These are phyloP conservation scores for Apis mellifera DNA, from an alignment of 1,140 invertebrate species.

Conservation along the genomic window Amel_HAv3.1 CM009942.2:4785001-4785500, in stretches of 20 bases:
- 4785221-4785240: conserved; percentile 39
- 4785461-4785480: too few species aligned
- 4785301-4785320: too few species aligned
- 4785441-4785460: too few species aligned
- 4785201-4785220: conserved; percentile 43
- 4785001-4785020: too few species aligned
- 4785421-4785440: too few species aligned
- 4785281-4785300: conserved; percentile 1
- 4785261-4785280: conserved; percentile 20
- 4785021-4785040: not conserved
- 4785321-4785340: too few species aligned
- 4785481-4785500: too few species aligned
- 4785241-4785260: conserved; percentile 41
- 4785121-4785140: conserved; percentile 37
- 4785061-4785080: not conserved
- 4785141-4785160: conserved; percentile 26
- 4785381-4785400: too few species aligned
- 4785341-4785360: too few species aligned
- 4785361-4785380: not conserved
- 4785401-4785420: too few species aligned
- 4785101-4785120: conserved; percentile 9
- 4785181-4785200: conserved; percentile 45
- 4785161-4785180: conserved; percentile 30
- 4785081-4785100: conserved; percentile 23
- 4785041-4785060: not conserved